Base-by-base conservation (phyloP, 1,140 invertebrate genomes). In the Calephelis virginiensis region DNA sequence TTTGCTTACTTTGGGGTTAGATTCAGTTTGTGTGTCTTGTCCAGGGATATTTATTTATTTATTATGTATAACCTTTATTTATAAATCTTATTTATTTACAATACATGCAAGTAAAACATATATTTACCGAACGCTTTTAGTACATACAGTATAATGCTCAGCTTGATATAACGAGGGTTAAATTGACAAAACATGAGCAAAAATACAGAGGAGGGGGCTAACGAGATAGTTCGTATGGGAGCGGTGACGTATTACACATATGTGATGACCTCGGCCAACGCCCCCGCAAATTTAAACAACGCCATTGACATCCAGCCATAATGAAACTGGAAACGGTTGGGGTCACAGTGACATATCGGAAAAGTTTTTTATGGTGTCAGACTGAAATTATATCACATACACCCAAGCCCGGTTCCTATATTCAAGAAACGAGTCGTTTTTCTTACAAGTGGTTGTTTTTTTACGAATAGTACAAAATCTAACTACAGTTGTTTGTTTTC, bases 151-250 rank as follows among this genome's bases (percentile, higher is more conserved):
- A 28, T 28, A 56, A 37, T 37, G 11, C 17, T 28, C 6, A 56
- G 53, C 53, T 10, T 56, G 17, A 11, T 56, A 56, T 28, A 11
- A 14, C 53, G 53, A 38, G 53, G 12, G n/a, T 7, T 38, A 59
- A 37, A 37, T 59, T 38, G 53, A 37, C 28, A 37, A 59, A 38
- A 59, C 37, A 56, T 28, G 53, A 59, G 53, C 53, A 59, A 59
- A 59, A 63, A 63, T 49, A 40, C n/a, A 38, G 76, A 73, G 72
- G 68, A 79, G 80, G 78, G 82, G 78, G 75, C 75, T 83, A 85
- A 87, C 81, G 81, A 85, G 80, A 80, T 80, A 76, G 74, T 78
- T 79, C 70, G 77, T 76, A 82, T 76, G 79, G 74, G 76, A 78
- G 70, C 75, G 68, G 75, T 69, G 71, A 70, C 75, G 64, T 69